Percentiles rank a stretch among this genome's conserved stretches.
Evolutionary conservation across 2,888 invertebrate species (phyloP).

Genomic region (Plemyria rubiginata): DNA sequence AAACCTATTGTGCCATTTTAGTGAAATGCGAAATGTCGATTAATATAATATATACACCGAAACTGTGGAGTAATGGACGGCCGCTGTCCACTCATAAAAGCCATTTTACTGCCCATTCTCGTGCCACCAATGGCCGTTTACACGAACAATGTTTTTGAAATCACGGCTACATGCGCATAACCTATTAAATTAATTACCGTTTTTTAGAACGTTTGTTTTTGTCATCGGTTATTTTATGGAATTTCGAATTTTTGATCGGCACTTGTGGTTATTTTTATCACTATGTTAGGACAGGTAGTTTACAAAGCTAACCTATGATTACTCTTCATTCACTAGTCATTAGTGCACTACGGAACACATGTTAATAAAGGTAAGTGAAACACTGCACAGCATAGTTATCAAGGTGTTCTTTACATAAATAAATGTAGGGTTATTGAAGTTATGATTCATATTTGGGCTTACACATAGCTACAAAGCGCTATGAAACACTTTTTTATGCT

Average conservation of each 20-base stretch:
- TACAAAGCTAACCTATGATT: neutral
- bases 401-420: no score
- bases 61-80: slow-evolving; percentile 67
- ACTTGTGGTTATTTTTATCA: neutral
- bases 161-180: slow-evolving; percentile 18
- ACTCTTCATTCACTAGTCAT: no score
- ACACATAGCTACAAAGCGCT: no score
- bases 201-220: slow-evolving; percentile 3
- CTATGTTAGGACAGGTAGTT: neutral
- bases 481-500: no score
- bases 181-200: slow-evolving; percentile 18
- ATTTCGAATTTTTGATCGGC: neutral
- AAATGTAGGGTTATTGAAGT: no score
- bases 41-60: slow-evolving; percentile 68
- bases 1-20: slow-evolving; percentile 16
- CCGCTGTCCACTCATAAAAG: slow-evolving; percentile 74
- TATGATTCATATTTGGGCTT: no score
- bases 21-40: slow-evolving; percentile 46
- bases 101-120: slow-evolving; percentile 73
- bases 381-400: no score
- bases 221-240: neutral
- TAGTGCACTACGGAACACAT: no score
- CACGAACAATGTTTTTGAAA: slow-evolving; percentile 31
- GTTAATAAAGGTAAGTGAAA: no score
- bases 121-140: slow-evolving; percentile 61